phyloP scores from a whole-genome alignment of 2,113 vertebrate genomes.

The Gasterosteus aculeatus region DNA sequence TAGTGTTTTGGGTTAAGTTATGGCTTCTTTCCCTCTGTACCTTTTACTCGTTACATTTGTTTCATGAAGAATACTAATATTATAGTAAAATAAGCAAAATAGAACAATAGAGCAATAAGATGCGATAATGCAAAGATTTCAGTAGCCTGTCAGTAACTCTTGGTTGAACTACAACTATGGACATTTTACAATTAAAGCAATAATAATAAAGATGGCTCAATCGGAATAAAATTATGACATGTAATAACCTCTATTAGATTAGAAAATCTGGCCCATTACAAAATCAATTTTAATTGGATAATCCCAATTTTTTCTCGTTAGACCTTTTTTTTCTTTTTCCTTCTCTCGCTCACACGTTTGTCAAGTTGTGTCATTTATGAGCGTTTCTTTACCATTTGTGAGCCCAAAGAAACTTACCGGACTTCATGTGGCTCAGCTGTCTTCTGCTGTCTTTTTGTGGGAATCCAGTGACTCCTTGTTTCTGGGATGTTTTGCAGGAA shows the following conservation, averaged over 20 bases:
- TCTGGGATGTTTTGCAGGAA: not conserved
- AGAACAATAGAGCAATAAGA: not conserved
- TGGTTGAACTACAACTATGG: not conserved
- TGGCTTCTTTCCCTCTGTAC: not conserved
- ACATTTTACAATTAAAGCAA: not conserved
- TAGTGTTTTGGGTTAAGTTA: not conserved
- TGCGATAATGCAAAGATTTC: not conserved
- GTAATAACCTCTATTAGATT: not conserved
- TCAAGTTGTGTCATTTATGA: conserved; percentile 19
- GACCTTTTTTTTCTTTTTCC: not conserved
- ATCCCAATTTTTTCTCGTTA: not conserved
- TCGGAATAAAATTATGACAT: not conserved
- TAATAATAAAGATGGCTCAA: not conserved
- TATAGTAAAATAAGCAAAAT: not conserved
- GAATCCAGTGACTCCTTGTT: conserved; percentile 5
- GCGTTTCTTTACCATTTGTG: not conserved
- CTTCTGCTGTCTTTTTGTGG: conserved; percentile 8
- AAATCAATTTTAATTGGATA: not conserved
- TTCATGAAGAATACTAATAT: not conserved
- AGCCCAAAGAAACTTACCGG: conserved; percentile 1
- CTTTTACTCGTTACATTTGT: not conserved
- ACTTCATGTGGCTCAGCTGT: not conserved
- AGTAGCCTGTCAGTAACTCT: not conserved
- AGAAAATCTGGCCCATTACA: not conserved
- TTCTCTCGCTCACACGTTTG: not conserved